Evolutionary conservation across 2,113 vertebrate genomes (phyloP).

Genomic region (Silurus glanis): DNA sequence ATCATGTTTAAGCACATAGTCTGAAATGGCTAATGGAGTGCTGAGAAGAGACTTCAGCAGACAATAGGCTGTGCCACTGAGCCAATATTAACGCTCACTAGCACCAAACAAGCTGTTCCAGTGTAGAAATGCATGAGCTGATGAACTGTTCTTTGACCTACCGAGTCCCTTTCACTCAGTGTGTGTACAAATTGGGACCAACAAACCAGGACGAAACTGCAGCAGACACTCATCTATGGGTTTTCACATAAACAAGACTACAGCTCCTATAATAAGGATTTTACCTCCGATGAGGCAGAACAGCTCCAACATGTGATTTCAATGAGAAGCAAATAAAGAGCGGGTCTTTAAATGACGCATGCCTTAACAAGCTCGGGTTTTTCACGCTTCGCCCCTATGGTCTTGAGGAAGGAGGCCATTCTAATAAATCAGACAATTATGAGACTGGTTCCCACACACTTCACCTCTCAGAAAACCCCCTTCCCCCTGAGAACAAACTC

Average conservation of each 20-base stretch:
- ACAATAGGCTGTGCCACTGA: slow-evolving; percentile 6
- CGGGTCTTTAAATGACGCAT: neutral
- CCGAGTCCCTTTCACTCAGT: too few relatives aligned
- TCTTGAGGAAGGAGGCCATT: slow-evolving; percentile 26
- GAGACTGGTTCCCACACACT: slow-evolving; percentile 48
- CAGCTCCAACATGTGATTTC: slow-evolving; percentile 25
- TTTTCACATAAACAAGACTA: neutral
- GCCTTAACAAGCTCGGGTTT: slow-evolving; percentile 22
- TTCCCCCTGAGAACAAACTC: slow-evolving; percentile 17
- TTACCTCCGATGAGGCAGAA: neutral
- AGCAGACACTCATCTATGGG: neutral
- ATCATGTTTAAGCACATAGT: slow-evolving; percentile 27
- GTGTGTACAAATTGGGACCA: too few relatives aligned
- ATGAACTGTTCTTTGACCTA: neutral
- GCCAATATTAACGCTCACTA: neutral
- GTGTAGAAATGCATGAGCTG: neutral
- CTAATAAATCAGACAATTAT: slow-evolving; percentile 46
- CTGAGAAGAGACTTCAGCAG: slow-evolving; percentile 3
- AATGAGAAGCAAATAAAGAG: slow-evolving; percentile 7
- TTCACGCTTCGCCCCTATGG: neutral
- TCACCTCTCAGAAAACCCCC: slow-evolving; percentile 24
- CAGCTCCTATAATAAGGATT: neutral
- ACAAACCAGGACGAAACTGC: neutral
- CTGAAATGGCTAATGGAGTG: slow-evolving; percentile 30
- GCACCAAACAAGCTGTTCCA: neutral